phyloP scores from a whole-genome alignment of 2,113 vertebrate species.

The Silurus glanis region DNA sequence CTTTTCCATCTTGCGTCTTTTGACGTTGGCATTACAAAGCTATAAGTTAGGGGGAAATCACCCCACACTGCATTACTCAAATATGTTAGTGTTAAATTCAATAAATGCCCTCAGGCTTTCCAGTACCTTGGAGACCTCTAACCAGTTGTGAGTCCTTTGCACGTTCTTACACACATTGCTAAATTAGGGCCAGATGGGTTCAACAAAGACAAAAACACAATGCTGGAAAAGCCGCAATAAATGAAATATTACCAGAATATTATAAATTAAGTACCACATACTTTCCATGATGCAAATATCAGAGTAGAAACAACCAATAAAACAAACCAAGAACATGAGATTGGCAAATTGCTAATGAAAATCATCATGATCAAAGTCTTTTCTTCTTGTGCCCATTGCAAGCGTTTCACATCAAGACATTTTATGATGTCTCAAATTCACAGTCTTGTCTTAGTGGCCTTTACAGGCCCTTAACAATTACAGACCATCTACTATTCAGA shows the following conservation, averaged over 20 bases:
- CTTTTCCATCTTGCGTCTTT: neutral
- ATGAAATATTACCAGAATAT: constrained; percentile 17
- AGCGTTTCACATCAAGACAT: neutral
- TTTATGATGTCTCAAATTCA: neutral
- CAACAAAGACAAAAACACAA: constrained; percentile 3
- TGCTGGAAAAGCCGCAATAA: neutral
- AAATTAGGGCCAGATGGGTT: constrained; percentile 26
- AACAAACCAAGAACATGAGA: neutral
- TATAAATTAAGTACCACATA: neutral
- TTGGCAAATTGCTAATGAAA: neutral
- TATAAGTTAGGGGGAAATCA: neutral
- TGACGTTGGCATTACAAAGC: neutral
- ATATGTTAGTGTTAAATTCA: constrained; percentile 10
- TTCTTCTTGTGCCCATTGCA: neutral
- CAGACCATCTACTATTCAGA: neutral
- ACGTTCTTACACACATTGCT: neutral
- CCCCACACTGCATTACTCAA: neutral
- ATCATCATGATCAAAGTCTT: neutral
- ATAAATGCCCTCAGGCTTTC: neutral
- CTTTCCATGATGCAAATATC: neutral
- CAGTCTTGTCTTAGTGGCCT: neutral
- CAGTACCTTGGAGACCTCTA: constrained; percentile 24
- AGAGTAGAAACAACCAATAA: neutral
- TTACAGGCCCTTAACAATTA: neutral
- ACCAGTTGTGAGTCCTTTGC: neutral